Base-by-base conservation (phyloP, 2,888 invertebrate genomes). In the Trachelus troglodyta region DNA sequence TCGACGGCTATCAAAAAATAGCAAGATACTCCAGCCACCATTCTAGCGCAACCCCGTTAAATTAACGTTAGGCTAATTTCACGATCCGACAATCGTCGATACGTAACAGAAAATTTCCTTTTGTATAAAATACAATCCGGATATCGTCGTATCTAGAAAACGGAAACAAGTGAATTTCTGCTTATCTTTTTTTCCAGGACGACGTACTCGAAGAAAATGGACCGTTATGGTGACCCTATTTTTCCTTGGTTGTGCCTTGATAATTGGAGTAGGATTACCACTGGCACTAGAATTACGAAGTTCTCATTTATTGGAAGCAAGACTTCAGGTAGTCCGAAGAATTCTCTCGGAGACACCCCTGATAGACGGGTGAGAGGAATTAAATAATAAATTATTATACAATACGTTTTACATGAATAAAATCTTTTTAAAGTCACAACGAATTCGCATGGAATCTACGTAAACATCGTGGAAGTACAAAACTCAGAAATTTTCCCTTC, bases 231-330 rank as follows among this genome's bases (percentile, higher is more conserved):
- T 86, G 35, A 91, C 90, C 30, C 87, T 90, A 73, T 88, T 91
- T 76, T 88, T 91, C 68, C 84, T 91, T 11, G 90, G 88, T 31
- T 91, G 91, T 82, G 91, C 91, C 74, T 86, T 92, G 81, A 86
- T 92, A 33, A 90, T 91, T 31, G 92, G 92, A 12, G 90, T 92
- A 34, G 92, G 92, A 76, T 84, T 94, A 76, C 94, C 94, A 3
- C 84, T 94, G 78, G 94, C 93, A 1, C 86, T 94, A 33, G 94
- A 94, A 83, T 85, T 94, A 73, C 90, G 94, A 31, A 93, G 93
- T 71, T 94, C 94, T 0, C 93, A 93, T 37, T 87, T 94, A 75
- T 85, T 94, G 74, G 93, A 94, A 86, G 94, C 94, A 0, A 91
- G 94, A 15, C 87, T 94, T 71, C 91, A 93, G 73, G 94, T 94